Evolutionary conservation across 1,140 invertebrate species (phyloP).

Genomic region (Apis cerana): DNA sequence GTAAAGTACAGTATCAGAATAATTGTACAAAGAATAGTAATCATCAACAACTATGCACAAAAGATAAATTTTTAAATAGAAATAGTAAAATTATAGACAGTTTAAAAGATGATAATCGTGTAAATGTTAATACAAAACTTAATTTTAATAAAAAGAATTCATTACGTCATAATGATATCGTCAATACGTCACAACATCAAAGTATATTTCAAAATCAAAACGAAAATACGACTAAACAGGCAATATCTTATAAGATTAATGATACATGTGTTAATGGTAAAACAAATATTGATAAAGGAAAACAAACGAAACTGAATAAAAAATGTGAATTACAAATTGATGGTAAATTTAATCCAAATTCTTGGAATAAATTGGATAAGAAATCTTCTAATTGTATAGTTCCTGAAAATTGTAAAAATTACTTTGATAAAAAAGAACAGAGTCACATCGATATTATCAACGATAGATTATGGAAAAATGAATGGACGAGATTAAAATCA

Average conservation of each 20-base stretch:
- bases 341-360: slow-evolving; percentile 32
- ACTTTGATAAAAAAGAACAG: slow-evolving; percentile 37
- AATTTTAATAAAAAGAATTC: slow-evolving; percentile 55
- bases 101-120: slow-evolving; percentile 29
- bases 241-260: neutral
- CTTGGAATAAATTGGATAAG: slow-evolving; percentile 54
- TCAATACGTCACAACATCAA: neutral
- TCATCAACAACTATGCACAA: slow-evolving; percentile 28
- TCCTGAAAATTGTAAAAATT: slow-evolving; percentile 31
- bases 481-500: slow-evolving; percentile 67
- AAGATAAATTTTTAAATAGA: slow-evolving; percentile 52
- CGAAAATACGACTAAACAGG: slow-evolving; percentile 5
- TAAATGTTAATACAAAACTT: slow-evolving; percentile 21
- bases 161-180: slow-evolving; percentile 21
- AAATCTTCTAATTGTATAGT: slow-evolving; percentile 28
- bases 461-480: slow-evolving; percentile 77
- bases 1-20: slow-evolving; percentile 42
- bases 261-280: slow-evolving; percentile 28
- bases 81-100: slow-evolving; percentile 32
- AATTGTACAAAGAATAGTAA: slow-evolving; percentile 46
- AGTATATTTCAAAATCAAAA: slow-evolving; percentile 36
- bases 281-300: slow-evolving; percentile 56
- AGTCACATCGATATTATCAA: slow-evolving; percentile 75
- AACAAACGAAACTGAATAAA: slow-evolving; percentile 40
- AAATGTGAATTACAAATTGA: slow-evolving; percentile 48